Evolutionary conservation across 2,797 vertebrate species (phyloP).

Genomic region (Odontamblyopus rebecca): DNA sequence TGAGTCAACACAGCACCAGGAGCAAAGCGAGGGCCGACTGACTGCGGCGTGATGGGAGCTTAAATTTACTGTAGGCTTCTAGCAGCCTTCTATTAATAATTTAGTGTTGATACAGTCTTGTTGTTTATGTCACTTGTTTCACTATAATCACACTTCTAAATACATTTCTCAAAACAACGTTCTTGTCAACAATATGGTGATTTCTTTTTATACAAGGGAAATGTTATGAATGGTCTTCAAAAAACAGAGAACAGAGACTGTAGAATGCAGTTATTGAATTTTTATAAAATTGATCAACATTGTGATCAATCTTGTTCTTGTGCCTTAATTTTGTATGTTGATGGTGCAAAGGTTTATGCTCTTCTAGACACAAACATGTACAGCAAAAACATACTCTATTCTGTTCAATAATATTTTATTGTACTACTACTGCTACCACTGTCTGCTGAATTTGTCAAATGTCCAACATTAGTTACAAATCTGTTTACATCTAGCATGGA

Average conservation of each 20-base stretch:
- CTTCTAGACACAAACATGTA: too few relatives aligned
- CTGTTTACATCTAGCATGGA: background rate
- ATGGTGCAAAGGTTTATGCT: too few relatives aligned
- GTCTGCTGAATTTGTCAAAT: too few relatives aligned
- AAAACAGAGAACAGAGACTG: constrained; percentile 5
- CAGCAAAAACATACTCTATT: too few relatives aligned
- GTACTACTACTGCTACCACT: too few relatives aligned
- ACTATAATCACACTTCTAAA: constrained; percentile 14
- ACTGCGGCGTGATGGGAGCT: constrained; percentile 55
- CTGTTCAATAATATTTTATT: too few relatives aligned
- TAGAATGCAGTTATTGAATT: background rate
- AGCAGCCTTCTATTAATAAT: constrained; percentile 57
- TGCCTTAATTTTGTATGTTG: too few relatives aligned
- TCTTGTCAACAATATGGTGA: background rate
- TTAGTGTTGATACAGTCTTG: constrained; percentile 57
- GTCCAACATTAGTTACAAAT: too few relatives aligned
- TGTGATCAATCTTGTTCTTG: too few relatives aligned
- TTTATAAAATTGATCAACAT: background rate
- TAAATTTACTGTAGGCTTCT: constrained; percentile 42
- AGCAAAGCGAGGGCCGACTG: constrained; percentile 51
- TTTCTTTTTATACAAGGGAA: background rate
- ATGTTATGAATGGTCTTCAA: background rate
- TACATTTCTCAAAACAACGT: background rate
- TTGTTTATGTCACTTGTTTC: constrained; percentile 31
- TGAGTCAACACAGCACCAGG: constrained; percentile 75